Conservation (phyloP, 2,113 vertebrate genomes). For the Maccullochella peelii region DNA sequence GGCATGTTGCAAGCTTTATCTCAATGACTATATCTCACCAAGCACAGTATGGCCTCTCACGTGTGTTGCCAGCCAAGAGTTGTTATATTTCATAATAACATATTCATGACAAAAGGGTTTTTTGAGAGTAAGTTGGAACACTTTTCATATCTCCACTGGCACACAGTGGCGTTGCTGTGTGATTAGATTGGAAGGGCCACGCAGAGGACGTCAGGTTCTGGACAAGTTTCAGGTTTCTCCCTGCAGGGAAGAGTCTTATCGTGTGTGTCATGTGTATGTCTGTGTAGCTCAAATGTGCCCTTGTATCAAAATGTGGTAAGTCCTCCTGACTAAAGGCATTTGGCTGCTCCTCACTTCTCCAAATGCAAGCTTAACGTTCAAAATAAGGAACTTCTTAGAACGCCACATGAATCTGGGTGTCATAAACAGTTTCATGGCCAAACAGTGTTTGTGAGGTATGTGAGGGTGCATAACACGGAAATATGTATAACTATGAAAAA, state of each 20-base stretch:
- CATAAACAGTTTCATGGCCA: neutral
- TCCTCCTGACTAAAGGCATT: slow-evolving; percentile 9
- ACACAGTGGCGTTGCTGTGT: neutral
- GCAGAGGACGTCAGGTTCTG: slow-evolving; percentile 7
- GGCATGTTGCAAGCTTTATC: neutral
- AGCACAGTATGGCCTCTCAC: neutral
- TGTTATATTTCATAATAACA: slow-evolving; percentile 17
- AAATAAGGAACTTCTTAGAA: slow-evolving; percentile 23
- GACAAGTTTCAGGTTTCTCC: neutral
- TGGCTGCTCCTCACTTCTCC: slow-evolving; percentile 20
- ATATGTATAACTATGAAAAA: neutral
- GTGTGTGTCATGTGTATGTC: neutral
- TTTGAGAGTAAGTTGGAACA: neutral
- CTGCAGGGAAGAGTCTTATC: neutral
- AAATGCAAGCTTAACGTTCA: neutral
- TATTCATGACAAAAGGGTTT: slow-evolving; percentile 16
- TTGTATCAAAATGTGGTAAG: too few relatives aligned
- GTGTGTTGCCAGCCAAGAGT: neutral
- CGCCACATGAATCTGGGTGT: neutral
- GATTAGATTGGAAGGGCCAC: slow-evolving; percentile 42
- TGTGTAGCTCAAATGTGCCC: neutral
- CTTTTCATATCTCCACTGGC: neutral
- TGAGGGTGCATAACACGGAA: neutral
- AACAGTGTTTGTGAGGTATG: neutral
- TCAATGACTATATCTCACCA: neutral